Evolutionary conservation across 2,797 vertebrate genomes (phyloP).

Genomic region (Lateolabrax maculatus): DNA sequence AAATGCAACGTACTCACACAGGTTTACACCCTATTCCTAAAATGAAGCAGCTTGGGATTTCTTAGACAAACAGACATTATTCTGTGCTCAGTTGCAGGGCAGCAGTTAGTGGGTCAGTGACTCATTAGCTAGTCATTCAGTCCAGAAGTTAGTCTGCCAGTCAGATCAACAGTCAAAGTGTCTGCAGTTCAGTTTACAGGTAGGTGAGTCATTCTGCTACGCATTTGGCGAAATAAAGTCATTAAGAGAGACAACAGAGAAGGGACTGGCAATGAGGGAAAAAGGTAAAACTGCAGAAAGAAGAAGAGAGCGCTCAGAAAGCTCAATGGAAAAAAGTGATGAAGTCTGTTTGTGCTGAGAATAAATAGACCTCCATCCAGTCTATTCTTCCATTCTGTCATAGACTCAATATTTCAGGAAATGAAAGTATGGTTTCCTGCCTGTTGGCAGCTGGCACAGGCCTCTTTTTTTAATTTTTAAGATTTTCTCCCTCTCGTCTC

Average conservation of each 20-base stretch:
- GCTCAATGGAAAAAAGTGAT: constrained; percentile 49
- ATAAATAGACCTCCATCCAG: constrained; percentile 37
- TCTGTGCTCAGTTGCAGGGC: constrained; percentile 36
- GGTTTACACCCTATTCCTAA: constrained; percentile 26
- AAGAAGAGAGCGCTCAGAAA: constrained; percentile 1
- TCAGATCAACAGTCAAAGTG: constrained; percentile 42
- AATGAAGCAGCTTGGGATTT: constrained; percentile 38
- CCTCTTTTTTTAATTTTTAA: constrained; percentile 24
- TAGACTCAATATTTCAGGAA: constrained; percentile 60
- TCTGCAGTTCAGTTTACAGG: constrained; percentile 39
- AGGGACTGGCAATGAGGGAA: not conserved
- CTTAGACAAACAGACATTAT: constrained; percentile 52
- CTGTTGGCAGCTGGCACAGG: constrained; percentile 10
- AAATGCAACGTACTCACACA: constrained; percentile 3
- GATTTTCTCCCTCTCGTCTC: constrained; percentile 40
- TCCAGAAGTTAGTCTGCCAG: constrained; percentile 50
- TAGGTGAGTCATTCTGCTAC: constrained; percentile 33
- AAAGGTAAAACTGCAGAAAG: not conserved
- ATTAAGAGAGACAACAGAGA: constrained; percentile 14
- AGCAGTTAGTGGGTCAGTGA: constrained; percentile 74
- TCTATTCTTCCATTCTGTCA: constrained; percentile 69
- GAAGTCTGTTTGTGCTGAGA: constrained; percentile 40
- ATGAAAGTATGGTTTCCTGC: constrained; percentile 65
- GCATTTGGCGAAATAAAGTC: constrained; percentile 1
- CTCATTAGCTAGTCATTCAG: constrained; percentile 64